Conservation (phyloP, 2,888 invertebrate genomes). For the Herminia tarsipennalis region DNA sequence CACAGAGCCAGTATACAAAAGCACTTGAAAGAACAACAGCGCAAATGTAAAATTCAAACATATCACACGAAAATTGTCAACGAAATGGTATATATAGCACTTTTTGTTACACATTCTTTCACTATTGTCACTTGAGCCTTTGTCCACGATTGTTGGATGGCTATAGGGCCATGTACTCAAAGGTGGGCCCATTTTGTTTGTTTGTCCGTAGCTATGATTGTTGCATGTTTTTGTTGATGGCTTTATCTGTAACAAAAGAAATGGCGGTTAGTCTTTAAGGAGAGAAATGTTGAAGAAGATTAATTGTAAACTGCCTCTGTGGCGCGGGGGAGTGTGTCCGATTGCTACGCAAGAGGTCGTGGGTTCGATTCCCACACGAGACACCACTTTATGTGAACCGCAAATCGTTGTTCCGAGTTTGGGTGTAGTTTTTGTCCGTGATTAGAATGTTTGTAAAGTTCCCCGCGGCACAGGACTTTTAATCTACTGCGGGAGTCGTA, state of each 20-base stretch:
- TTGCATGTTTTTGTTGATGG: conserved; percentile 49
- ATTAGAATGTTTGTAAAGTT: no score
- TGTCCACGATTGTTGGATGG: conserved; percentile 40
- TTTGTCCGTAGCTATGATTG: conserved; percentile 49
- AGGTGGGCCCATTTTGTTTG: conserved; percentile 69
- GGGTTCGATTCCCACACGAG: no score
- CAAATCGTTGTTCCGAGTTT: no score
- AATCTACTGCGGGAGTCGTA: no score
- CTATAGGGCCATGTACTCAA: conserved; percentile 67
- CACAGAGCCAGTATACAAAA: conserved; percentile 62
- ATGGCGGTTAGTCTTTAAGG: conserved; percentile 6
- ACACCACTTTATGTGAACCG: no score
- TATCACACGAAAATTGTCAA: conserved; percentile 60
- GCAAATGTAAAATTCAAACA: conserved; percentile 67
- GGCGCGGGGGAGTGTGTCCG: no score
- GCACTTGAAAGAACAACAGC: conserved; percentile 64
- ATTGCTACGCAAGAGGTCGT: no score
- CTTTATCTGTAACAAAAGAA: conserved; percentile 61
- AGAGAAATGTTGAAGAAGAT: no score
- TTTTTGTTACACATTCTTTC: conserved; percentile 47
- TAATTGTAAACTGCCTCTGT: no score
- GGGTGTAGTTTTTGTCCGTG: no score
- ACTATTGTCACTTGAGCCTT: conserved; percentile 32
- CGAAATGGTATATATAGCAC: conserved; percentile 52
- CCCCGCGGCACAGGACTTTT: no score